These are phyloP conservation scores for Trididemnum clinides DNA, from an alignment of 23 tunicate genomes.

Conservation along the genomic window DNA sequence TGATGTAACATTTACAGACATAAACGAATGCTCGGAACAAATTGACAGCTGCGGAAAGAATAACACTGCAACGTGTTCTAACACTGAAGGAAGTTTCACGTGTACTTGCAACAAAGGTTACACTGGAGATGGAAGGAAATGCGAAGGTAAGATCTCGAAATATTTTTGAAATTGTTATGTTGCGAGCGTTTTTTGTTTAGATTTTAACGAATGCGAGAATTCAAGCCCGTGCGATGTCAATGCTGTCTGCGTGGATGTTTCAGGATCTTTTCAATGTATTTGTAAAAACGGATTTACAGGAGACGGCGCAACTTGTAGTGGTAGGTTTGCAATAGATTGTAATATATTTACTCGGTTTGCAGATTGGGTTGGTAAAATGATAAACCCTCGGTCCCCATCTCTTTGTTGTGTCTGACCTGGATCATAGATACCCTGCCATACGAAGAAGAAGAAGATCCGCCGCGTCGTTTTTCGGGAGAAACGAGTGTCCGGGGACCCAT, in stretches of 20 bases:
- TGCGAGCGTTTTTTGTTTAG: too few species aligned
- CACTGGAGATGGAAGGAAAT: slow-evolving; percentile 30
- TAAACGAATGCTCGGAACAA: slow-evolving; percentile 6
- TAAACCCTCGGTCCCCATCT: too few species aligned
- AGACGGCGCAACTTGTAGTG: background rate
- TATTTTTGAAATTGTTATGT: background rate
- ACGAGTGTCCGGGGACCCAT: too few species aligned
- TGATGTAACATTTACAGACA: slow-evolving; percentile 8
- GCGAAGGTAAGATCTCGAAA: slow-evolving; percentile 9
- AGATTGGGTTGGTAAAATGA: too few species aligned
- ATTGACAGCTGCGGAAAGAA: background rate
- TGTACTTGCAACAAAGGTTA: slow-evolving; percentile 21
- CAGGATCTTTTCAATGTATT: background rate
- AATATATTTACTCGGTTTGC: too few species aligned
- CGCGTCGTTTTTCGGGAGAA: too few species aligned
- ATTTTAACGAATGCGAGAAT: slow-evolving; percentile 1
- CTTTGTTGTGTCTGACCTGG: too few species aligned
- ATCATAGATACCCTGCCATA: too few species aligned
- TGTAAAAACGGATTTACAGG: background rate
- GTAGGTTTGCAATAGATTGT: too few species aligned
- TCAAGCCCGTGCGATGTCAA: background rate
- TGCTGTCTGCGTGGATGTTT: background rate
- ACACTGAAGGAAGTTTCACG: slow-evolving; percentile 14
- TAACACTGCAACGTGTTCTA: background rate
- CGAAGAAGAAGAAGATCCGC: too few species aligned